Conservation (phyloP, 2,797 vertebrate species). For the Melanogrammus aeglefinus region DNA sequence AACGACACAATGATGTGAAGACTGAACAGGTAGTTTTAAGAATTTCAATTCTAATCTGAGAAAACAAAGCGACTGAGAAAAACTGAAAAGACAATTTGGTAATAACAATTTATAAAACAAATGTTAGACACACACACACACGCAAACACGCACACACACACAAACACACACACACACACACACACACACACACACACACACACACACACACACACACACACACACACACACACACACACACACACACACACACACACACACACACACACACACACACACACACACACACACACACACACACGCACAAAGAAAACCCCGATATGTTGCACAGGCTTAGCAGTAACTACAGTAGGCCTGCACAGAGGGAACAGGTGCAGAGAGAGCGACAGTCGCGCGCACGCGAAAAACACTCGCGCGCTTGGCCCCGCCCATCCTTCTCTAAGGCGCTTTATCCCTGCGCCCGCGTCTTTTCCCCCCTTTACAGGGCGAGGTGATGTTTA, state of each 20-base stretch:
- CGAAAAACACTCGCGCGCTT: not conserved
- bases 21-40: no score
- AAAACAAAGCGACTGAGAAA: no score
- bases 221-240: not conserved
- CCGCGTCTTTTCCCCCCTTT: constrained; percentile 50
- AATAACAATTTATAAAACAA: not conserved
- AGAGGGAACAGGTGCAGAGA: not conserved
- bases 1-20: no score
- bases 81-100: not conserved
- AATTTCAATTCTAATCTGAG: no score
- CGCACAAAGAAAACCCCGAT: not conserved
- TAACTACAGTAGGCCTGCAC: not conserved
- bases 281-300: not conserved
- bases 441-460: constrained; percentile 52
- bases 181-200: not conserved
- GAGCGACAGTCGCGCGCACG: not conserved
- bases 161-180: not conserved
- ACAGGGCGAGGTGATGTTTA: constrained; percentile 69
- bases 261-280: constrained; percentile 2
- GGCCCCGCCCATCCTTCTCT: not conserved
- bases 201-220: not conserved
- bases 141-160: constrained; percentile 1
- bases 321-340: not conserved
- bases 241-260: no score
- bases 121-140: not conserved